Evolutionary conservation across 1,140 invertebrate species (phyloP).

Genomic region (Orius insidiosus): DNA sequence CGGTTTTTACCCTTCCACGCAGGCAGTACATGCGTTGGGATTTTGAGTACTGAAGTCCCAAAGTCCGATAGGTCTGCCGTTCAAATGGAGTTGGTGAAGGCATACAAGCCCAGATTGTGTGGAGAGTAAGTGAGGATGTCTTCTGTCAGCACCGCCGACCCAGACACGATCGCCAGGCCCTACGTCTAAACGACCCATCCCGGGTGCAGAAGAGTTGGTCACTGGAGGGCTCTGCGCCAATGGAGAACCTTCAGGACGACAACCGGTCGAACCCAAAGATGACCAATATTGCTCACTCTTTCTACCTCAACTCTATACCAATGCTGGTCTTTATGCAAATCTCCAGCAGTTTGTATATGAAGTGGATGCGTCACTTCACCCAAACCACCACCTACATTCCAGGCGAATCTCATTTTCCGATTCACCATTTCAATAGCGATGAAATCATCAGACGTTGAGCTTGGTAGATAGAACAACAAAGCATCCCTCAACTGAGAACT

Average conservation of each 20-base stretch:
- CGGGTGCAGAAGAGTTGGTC: constrained; percentile 28
- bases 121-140: constrained; percentile 19
- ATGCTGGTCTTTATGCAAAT: constrained; percentile 38
- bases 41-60: constrained; percentile 65
- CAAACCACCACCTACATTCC: constrained; percentile 57
- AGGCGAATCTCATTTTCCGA: constrained; percentile 51
- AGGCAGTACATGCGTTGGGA: constrained; percentile 52
- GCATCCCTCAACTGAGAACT: constrained; percentile 39
- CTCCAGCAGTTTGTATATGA: constrained; percentile 27
- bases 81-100: constrained; percentile 55
- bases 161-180: constrained; percentile 32
- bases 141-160: constrained; percentile 35
- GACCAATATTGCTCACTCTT: constrained; percentile 37
- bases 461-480: constrained; percentile 46
- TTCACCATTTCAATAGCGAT: constrained; percentile 63
- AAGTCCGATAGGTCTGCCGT: constrained; percentile 61
- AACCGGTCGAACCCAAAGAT: constrained; percentile 33
- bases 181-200: constrained; percentile 35
- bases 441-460: constrained; percentile 45
- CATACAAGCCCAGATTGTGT: constrained; percentile 40
- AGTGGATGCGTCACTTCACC: constrained; percentile 42
- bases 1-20: constrained; percentile 47
- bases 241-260: constrained; percentile 23
- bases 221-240: constrained; percentile 24
- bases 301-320: constrained; percentile 59